Evolutionary conservation across 2,888 invertebrate genomes (phyloP), one percentile per base, ranked within the genome.

Genomic region (Meghimatium bilineatum): DNA sequence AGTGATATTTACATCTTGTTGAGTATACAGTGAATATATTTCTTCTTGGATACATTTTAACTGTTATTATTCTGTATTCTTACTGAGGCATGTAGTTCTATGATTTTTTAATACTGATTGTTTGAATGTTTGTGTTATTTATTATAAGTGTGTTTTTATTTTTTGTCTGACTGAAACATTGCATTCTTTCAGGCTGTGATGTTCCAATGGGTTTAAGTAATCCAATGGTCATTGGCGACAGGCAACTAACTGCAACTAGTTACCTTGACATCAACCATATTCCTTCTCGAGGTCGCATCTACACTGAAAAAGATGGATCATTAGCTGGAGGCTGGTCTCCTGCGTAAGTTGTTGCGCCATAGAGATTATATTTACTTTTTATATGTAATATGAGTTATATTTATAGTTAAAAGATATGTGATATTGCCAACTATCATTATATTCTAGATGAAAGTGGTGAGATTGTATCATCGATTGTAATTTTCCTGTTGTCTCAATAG

Each of bases 121-220:
- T 63, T n/a, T 63, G 12, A 63, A 63, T 2, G 60, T 63, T 6
- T 63, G 23, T 63, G n/a, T 5, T 23, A n/a, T 23, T 26, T 63
- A 23, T 26, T 8, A n/a, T 26, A 3, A 63, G 56, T 63, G 14
- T n/a, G 60, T 63, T 63, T 17, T 1, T 63, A n/a, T 63, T 63
- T 6, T 12, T 63, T 2, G 60, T 63, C 60, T 63, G n/a, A 63
- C 6, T 26, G n/a, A 67, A 34, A 67, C 29, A 26, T 67, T 67
- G 8, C 17, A 3, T 32, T 63, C 52, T 84, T 80, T 34, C 86
- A 90, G 90, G 85, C 44, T 91, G 91, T 88, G 87, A 88, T 71
- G 77, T 90, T 72, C 89, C 90, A 36, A 90, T 91, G 90, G 91
- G 91, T 20, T 71, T 91, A 52, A 86, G 88, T 23, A 90, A 91